Conservation (phyloP, 2,113 vertebrate species). For the Chauna torquata region DNA sequence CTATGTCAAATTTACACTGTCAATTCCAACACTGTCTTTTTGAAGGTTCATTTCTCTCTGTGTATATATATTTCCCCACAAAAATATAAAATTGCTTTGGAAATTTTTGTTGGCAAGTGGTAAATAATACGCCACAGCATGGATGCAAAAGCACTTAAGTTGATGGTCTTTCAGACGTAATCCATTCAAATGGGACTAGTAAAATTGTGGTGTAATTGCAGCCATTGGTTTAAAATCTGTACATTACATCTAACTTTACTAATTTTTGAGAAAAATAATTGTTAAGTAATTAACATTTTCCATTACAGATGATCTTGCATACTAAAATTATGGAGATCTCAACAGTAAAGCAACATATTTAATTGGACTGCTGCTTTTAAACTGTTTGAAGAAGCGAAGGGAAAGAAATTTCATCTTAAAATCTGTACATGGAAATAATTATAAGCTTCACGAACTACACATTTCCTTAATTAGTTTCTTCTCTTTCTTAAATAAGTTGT, state of each 20-base stretch:
- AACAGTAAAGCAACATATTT: constrained; percentile 37
- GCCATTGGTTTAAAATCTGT: constrained; percentile 15
- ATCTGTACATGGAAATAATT: constrained; percentile 50
- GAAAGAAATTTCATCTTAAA: constrained; percentile 53
- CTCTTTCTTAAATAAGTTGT: constrained; percentile 54
- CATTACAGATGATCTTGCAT: constrained; percentile 45
- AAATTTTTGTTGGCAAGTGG: constrained; percentile 35
- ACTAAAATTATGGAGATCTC: constrained; percentile 23
- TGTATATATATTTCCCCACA: neutral
- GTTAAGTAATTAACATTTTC: constrained; percentile 33
- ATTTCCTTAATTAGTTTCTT: constrained; percentile 62
- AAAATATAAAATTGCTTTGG: constrained; percentile 32
- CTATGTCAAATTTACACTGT: neutral
- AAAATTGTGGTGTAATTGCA: constrained; percentile 17
- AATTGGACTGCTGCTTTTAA: constrained; percentile 49
- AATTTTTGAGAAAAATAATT: neutral
- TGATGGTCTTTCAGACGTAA: constrained; percentile 41
- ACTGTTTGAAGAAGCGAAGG: constrained; percentile 45
- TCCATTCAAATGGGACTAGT: constrained; percentile 26
- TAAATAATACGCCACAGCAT: constrained; percentile 10
- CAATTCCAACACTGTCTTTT: constrained; percentile 13
- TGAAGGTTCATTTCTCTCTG: neutral
- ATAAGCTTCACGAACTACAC: constrained; percentile 51
- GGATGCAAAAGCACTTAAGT: constrained; percentile 11
- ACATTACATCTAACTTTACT: neutral